Evolutionary conservation across 2,113 vertebrate species (phyloP), one percentile per base, ranked within the genome.

Genomic region (Aythya baeri): DNA sequence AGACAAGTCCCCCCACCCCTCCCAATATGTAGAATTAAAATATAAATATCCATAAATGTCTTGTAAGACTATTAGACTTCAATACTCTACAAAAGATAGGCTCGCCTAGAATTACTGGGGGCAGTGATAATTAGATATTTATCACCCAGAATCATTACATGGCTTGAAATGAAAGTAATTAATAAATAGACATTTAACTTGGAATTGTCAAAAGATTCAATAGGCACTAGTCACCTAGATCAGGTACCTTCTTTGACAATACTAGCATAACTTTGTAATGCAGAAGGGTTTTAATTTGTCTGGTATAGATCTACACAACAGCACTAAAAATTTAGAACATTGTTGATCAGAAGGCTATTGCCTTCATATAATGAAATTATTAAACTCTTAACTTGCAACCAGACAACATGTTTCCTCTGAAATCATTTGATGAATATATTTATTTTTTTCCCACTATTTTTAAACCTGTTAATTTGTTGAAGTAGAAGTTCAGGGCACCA

Each of bases 1-100:
- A 79, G 78, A 65, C 3, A 79, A 57, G 76, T 63, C 17, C 6
- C 6, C 41, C 17, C 17, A 17, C 17, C 44, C 17, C 44, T 18
- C 41, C 3, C 78, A 89, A 95, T 94, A n/a, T 63, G 57, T 94
- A 91, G 85, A 88, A 97, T 96, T 94, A 96, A 95, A 96, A 94
- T 67, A 36, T 46, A 94, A 77, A 96, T 86, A 93, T 65, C 84
- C 15, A 68, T 86, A 85, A 87, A 95, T 94, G 80, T 78, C 82
- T 96, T 93, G 87, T 61, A 96, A 91, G 32, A 73, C 44, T 86
- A 88, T 92, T 87, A 92, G 54, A 62, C 44, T 88, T 91, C 43
- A 89, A 34, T 71, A 82, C 63, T 92, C 44, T 88, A 62, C 86
- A 72, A 96, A 95, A 95, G 43, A 84, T 72, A 76, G 85, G 95